Conservation (phyloP, 2,113 vertebrate genomes). For the Ageneiosus marmoratus region DNA sequence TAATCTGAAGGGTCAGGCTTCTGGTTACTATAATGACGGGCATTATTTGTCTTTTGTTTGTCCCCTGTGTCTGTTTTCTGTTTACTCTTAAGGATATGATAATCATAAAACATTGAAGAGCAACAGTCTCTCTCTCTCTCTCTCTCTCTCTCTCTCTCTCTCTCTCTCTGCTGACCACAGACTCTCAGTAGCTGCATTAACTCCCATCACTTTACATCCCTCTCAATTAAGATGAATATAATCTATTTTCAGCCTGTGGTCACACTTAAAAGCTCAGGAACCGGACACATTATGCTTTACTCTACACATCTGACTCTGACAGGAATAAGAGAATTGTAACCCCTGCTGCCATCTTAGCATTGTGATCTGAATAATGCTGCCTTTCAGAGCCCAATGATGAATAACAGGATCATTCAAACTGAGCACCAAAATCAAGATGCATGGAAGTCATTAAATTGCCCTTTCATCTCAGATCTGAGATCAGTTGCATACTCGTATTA, state of each 20-base stretch:
- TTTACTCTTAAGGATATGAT: constrained; percentile 33
- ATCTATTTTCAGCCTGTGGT: constrained; percentile 32
- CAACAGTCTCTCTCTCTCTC: background rate
- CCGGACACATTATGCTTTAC: background rate
- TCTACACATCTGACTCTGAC: background rate
- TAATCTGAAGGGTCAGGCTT: background rate
- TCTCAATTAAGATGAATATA: constrained; percentile 14
- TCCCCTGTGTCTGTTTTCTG: background rate
- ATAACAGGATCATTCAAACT: background rate
- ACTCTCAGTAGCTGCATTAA: constrained; percentile 27
- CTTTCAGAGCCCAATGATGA: background rate
- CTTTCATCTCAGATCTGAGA: background rate
- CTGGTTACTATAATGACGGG: background rate
- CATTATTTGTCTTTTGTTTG: background rate
- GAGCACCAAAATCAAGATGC: background rate
- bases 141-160: constrained; percentile 4
- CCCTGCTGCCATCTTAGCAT: constrained; percentile 3
- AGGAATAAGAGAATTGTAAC: background rate
- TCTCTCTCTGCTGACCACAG: constrained; percentile 29
- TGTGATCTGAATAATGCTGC: constrained; percentile 8
- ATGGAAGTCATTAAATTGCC: background rate
- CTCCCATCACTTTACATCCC: constrained; percentile 13
- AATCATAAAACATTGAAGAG: constrained; percentile 27
- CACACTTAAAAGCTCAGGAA: constrained; percentile 14
- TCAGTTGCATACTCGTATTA: background rate